Percentiles rank a stretch among this genome's conserved stretches.
Conservation (phyloP, 2,888 invertebrate genomes). For the Hypena proboscidalis region DNA sequence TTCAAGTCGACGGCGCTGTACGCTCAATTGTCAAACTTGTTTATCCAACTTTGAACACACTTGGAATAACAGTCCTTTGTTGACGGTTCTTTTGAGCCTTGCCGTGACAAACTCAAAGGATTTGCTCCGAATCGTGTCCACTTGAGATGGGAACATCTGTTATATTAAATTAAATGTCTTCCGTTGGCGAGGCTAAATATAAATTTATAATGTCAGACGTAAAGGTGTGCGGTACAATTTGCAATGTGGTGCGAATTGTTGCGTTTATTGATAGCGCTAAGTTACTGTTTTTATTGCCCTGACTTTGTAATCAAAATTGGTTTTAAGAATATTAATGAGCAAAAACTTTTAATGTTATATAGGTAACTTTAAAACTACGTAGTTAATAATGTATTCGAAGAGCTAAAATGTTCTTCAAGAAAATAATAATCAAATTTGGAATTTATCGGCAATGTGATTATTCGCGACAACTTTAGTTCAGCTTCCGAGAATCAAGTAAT, state of each 20-base stretch:
- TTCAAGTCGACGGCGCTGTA: conserved; percentile 27
- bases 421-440: too few species aligned
- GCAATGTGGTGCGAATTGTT: conserved; percentile 25
- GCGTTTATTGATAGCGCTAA: conserved; percentile 1
- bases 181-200: conserved; percentile 54
- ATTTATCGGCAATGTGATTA: too few species aligned
- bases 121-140: conserved; percentile 67
- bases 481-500: too few species aligned
- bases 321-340: too few species aligned
- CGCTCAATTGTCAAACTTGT: conserved; percentile 70
- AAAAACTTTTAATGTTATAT: too few species aligned
- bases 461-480: too few species aligned
- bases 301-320: too few species aligned
- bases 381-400: too few species aligned
- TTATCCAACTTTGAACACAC: conserved; percentile 72
- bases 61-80: conserved; percentile 78
- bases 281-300: too few species aligned
- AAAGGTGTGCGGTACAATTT: conserved; percentile 44
- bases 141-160: conserved; percentile 71
- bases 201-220: conserved; percentile 53
- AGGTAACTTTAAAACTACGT: too few species aligned
- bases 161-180: conserved; percentile 76
- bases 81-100: conserved; percentile 71
- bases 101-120: conserved; percentile 75
- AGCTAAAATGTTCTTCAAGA: too few species aligned